Evolutionary conservation across 2,113 vertebrate species (phyloP).

Genomic region (Siphamia tubifer): DNA sequence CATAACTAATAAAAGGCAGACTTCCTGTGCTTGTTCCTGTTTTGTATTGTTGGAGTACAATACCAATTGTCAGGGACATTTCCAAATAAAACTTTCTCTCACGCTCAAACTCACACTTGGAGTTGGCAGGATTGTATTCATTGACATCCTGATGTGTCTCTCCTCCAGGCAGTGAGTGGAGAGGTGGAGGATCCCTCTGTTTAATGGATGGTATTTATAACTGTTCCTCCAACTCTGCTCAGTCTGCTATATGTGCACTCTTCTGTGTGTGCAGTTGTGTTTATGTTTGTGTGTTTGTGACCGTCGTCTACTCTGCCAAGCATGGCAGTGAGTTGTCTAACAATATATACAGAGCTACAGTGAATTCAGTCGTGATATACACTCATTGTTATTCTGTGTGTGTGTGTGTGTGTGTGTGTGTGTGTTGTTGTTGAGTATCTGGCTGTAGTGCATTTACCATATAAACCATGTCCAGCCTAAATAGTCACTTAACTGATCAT

Average conservation of each 20-base stretch:
- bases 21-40: background rate
- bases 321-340: conserved; percentile 26
- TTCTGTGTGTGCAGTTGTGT: conserved; percentile 38
- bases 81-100: background rate
- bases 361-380: background rate
- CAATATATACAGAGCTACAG: conserved; percentile 7
- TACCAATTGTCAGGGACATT: background rate
- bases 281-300: conserved; percentile 24
- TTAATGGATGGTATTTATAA: conserved; percentile 78
- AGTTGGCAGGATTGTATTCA: conserved; percentile 33
- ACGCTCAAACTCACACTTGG: background rate
- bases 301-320: conserved; percentile 22
- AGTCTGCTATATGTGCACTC: conserved; percentile 45
- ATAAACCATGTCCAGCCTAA: background rate
- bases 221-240: conserved; percentile 51
- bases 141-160: conserved; percentile 67
- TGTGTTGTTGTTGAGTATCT: conserved; percentile 19
- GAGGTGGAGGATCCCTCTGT: conserved; percentile 65
- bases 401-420: conserved; percentile 18
- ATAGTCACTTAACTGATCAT: background rate
- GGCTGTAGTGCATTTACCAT: background rate
- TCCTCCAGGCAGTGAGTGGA: conserved; percentile 73
- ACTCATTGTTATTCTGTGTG: background rate
- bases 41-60: background rate
- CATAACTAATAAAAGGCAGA: background rate